phyloP scores from a whole-genome alignment of 2,888 invertebrate genomes.

The Phragmatobia fuliginosa region DNA sequence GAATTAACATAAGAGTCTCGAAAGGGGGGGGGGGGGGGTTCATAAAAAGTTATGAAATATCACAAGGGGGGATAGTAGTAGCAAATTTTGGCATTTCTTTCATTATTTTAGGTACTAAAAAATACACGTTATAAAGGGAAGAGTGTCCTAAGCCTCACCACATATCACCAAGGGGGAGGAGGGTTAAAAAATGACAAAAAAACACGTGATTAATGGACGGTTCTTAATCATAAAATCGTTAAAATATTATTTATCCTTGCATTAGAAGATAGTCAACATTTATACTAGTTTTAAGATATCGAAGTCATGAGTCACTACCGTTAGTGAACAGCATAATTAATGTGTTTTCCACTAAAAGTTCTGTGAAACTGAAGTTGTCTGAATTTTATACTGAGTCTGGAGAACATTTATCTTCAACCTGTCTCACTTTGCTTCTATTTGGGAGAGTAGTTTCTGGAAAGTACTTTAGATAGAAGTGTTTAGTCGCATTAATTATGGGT shows the following conservation, averaged over 20 bases:
- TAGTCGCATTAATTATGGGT: neutral
- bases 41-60: too few species aligned
- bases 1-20: too few species aligned
- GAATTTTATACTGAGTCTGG: neutral
- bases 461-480: neutral
- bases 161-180: too few species aligned
- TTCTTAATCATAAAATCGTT: too few species aligned
- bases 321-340: neutral
- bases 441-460: neutral
- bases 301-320: slow-evolving; percentile 12
- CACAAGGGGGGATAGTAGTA: too few species aligned
- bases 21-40: too few species aligned
- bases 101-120: too few species aligned
- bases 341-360: slow-evolving; percentile 14
- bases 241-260: neutral
- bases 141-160: too few species aligned
- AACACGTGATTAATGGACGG: too few species aligned
- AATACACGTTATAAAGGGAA: too few species aligned
- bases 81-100: too few species aligned
- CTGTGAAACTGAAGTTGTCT: slow-evolving; percentile 9
- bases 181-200: too few species aligned
- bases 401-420: slow-evolving; percentile 10
- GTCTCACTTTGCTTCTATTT: neutral
- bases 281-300: neutral
- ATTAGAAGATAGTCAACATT: neutral